A percentile compares a stretch with the other conserved stretches of the same genome.
These are phyloP conservation scores for Argopecten irradians DNA, from an alignment of 1,140 invertebrate species.

Conservation along the genomic window DNA sequence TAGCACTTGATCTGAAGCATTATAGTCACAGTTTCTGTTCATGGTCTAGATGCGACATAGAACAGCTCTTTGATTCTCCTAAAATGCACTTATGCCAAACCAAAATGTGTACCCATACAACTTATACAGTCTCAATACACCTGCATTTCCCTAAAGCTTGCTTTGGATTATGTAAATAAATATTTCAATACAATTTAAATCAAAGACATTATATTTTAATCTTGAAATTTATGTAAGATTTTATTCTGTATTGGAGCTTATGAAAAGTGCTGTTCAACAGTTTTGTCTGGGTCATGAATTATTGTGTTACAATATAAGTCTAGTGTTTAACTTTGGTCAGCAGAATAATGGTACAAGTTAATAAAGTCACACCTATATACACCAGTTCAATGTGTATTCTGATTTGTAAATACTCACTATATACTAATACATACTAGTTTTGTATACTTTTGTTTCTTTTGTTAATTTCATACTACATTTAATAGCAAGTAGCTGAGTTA, in stretches of 20 bases:
- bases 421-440: neutral
- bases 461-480: neutral
- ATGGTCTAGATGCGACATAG: too few species aligned
- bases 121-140: neutral
- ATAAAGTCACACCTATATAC: neutral
- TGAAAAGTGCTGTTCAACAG: neutral
- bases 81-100: too few species aligned
- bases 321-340: neutral
- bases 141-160: neutral
- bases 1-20: neutral
- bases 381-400: neutral
- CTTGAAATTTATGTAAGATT: neutral
- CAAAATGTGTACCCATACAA: neutral
- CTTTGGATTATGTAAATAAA: too few species aligned
- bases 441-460: neutral
- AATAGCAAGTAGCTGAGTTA: neutral
- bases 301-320: neutral
- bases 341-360: neutral
- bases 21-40: neutral
- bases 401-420: neutral
- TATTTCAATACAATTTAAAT: neutral
- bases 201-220: neutral
- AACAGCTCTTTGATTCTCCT: too few species aligned
- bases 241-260: neutral
- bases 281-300: conserved; percentile 6